Evolutionary conservation across 2,113 vertebrate genomes (phyloP).

Genomic region (Origma solitaria): DNA sequence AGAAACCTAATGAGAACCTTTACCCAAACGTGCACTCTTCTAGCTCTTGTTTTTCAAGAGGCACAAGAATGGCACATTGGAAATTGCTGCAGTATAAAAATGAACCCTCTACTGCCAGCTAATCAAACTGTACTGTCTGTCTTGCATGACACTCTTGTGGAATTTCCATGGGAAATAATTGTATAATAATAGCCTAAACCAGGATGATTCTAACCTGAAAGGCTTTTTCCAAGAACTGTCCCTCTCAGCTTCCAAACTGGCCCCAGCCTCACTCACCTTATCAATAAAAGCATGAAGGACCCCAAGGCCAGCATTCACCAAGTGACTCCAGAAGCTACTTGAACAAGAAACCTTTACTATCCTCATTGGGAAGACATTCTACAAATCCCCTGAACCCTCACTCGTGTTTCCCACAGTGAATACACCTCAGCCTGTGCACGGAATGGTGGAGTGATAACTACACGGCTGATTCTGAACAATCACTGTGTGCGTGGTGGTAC

Average conservation of each 20-base stretch:
- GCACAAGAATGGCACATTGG: background rate
- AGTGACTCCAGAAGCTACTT: background rate
- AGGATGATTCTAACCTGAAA: background rate
- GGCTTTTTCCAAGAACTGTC: background rate
- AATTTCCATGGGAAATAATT: background rate
- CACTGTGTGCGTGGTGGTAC: background rate
- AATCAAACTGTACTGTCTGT: background rate
- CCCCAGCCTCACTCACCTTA: background rate
- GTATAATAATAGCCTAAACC: background rate
- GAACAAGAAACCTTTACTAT: background rate
- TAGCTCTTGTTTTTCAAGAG: background rate
- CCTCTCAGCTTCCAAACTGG: background rate
- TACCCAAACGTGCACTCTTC: background rate
- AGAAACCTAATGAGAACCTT: background rate
- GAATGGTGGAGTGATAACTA: background rate
- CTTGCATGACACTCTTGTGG: background rate
- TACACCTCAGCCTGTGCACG: background rate
- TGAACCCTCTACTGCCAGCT: background rate
- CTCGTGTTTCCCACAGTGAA: rapidly evolving
- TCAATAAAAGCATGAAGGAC: background rate
- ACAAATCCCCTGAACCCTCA: background rate
- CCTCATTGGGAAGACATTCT: background rate
- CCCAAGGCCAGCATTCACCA: background rate
- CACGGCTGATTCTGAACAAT: background rate
- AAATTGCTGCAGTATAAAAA: background rate